Evolutionary conservation across 2,113 vertebrate genomes (phyloP).

Genomic region (Meriones unguiculatus): DNA sequence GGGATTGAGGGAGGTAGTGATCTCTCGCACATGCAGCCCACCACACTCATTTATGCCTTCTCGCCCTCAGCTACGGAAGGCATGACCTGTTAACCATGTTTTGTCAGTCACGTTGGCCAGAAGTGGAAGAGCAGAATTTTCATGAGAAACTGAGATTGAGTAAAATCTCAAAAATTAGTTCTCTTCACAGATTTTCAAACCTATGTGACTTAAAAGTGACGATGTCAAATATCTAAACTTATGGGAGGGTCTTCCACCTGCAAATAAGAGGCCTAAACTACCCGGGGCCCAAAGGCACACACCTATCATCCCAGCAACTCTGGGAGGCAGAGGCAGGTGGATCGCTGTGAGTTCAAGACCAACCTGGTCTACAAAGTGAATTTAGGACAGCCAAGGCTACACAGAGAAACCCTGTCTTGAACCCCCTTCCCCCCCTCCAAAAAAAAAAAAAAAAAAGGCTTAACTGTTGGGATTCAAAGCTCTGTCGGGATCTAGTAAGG

Average conservation of each 20-base stretch:
- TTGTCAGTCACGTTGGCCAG: slow-evolving; percentile 70
- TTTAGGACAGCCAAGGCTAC: too few species aligned
- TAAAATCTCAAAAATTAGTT: slow-evolving; percentile 61
- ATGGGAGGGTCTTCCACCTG: not conserved
- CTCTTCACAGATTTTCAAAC: slow-evolving; percentile 34
- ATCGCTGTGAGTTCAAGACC: too few species aligned
- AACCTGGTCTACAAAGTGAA: too few species aligned
- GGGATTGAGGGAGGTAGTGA: not conserved
- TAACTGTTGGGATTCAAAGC: not conserved
- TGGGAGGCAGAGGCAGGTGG: too few species aligned
- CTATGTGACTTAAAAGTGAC: not conserved
- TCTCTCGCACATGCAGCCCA: not conserved
- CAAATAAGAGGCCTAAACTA: not conserved
- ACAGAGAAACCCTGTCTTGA: too few species aligned
- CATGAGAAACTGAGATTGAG: slow-evolving; percentile 70
- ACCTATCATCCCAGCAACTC: too few species aligned
- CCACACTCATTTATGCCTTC: not conserved
- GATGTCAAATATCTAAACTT: not conserved
- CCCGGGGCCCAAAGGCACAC: too few species aligned
- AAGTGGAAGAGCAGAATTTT: slow-evolving; percentile 68
- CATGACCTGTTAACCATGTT: not conserved
- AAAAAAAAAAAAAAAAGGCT: too few species aligned
- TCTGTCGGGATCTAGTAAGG: not conserved
- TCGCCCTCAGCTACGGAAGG: not conserved
- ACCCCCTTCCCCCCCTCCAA: too few species aligned